Base-by-base conservation (phyloP, 35 echinoderm and acorn worm species). In the Heliocidaris tuberculata region DNA sequence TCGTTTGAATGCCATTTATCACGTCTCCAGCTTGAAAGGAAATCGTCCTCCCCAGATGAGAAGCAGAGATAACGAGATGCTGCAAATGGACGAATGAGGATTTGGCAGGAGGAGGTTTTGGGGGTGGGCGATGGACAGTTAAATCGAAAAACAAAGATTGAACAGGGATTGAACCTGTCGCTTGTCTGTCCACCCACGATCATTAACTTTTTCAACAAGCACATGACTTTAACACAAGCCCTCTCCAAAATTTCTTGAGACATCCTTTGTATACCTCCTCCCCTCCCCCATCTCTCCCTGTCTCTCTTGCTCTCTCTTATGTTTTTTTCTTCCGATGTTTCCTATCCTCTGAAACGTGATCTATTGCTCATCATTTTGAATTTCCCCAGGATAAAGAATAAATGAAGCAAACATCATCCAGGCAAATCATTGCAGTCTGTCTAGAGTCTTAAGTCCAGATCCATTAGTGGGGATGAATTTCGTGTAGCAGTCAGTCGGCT, bases 1-100 rank as follows among this genome's bases (percentile, higher is more conserved):
- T 78, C 65, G 65, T 78, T 78, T 78, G 65, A 78, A 78, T 78
- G 65, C 65, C 65, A 78, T 78, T 78, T 78, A 78, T 78, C 65
- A 78, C 65, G 65, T 78, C 65, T 78, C 65, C 65, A 27, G 65
- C 65, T 78, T 78, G 65, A 78, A 78, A 78, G 7, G 65, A 19
- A 78, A 78, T 78, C 65, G 19, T 78, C 65, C 21, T 78, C 65
- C 65, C 65, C 65, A 78, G 65, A 78, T 78, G 65, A 78, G 65
- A 78, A 19, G 65, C 65, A 78, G 65, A 78, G 65, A 78, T 78
- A 78, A 78, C 65, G 65, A 78, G 65, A 78, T 78, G 65, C 65
- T 78, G 65, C 27, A 78, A 78, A 78, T 78, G 65, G 65, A 78
- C 17, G 65, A 78, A 78, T 78, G 65, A 78, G 65, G 65, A 78